Evolutionary conservation across 2,888 invertebrate species (phyloP).

Genomic region (Sminthurinus aureus): DNA sequence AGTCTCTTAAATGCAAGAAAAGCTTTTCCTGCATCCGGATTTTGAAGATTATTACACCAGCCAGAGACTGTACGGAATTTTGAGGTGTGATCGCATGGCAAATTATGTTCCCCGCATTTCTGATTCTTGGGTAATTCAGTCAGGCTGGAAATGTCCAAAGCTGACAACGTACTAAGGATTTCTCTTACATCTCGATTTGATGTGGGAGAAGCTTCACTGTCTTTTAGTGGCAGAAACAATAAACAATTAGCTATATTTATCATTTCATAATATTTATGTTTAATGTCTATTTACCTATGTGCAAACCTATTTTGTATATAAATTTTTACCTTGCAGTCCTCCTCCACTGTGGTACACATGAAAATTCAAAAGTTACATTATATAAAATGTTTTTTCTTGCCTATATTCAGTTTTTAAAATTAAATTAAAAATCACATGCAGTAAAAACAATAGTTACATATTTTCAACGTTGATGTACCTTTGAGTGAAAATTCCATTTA

Average conservation of each 20-base stretch:
- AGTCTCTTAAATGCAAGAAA: constrained; percentile 64
- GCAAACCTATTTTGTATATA: neutral
- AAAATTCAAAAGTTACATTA: too few species aligned
- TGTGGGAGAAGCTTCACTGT: constrained; percentile 61
- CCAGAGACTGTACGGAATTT: constrained; percentile 64
- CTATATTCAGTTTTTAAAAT: too few species aligned
- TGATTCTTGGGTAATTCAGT: constrained; percentile 64
- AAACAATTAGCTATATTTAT: neutral
- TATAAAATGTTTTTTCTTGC: too few species aligned
- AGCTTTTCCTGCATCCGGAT: constrained; percentile 64
- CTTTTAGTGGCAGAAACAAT: constrained; percentile 61
- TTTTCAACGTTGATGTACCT: constrained; percentile 30
- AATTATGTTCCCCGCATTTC: constrained; percentile 64
- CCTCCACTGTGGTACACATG: too few species aligned
- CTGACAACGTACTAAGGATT: constrained; percentile 64
- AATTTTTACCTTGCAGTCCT: too few species aligned
- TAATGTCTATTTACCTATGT: neutral
- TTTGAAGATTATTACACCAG: constrained; percentile 66
- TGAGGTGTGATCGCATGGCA: constrained; percentile 66
- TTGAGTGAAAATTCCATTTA: constrained; percentile 61
- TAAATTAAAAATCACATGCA: too few species aligned
- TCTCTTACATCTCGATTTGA: constrained; percentile 62
- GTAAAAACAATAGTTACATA: too few species aligned
- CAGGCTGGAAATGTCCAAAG: constrained; percentile 64
- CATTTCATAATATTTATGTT: neutral